These are phyloP conservation scores for Thalassophryne amazonica DNA, from an alignment of 2,797 vertebrate genomes.

Conservation along the genomic window DNA sequence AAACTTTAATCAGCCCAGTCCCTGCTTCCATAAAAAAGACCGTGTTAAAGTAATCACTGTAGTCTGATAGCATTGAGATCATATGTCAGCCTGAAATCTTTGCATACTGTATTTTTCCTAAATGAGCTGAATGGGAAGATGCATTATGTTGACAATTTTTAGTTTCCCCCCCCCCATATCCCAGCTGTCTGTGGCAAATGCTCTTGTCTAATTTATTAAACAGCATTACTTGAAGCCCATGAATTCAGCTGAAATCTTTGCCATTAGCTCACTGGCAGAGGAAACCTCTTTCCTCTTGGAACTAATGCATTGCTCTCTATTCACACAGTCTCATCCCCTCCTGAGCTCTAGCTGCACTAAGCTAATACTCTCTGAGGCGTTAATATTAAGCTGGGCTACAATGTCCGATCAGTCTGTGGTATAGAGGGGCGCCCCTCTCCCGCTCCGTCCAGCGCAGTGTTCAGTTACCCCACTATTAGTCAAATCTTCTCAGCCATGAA, in stretches of 20 bases:
- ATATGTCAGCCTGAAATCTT: neutral
- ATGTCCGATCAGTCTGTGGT: conserved; percentile 59
- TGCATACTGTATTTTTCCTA: conserved; percentile 12
- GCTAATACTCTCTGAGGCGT: conserved; percentile 67
- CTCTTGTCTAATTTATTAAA: no score
- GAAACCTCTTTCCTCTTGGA: conserved; percentile 40
- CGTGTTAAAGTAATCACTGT: no score
- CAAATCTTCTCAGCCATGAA: conserved; percentile 86
- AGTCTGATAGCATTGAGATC: no score
- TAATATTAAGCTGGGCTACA: conserved; percentile 72
- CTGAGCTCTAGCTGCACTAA: conserved; percentile 52
- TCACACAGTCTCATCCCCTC: conserved; percentile 52
- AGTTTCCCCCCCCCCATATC: neutral
- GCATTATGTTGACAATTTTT: neutral
- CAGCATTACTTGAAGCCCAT: no score
- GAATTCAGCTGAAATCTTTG: neutral
- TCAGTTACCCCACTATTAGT: conserved; percentile 92
- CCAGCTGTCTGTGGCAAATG: conserved; percentile 31
- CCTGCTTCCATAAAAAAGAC: no score
- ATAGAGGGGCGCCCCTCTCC: conserved; percentile 62
- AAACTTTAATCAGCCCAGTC: no score
- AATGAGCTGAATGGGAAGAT: conserved; percentile 1
- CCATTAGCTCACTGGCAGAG: conserved; percentile 55
- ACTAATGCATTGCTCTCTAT: conserved; percentile 52
- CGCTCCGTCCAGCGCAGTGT: conserved; percentile 64